phyloP scores from a whole-genome alignment of 2,113 vertebrate genomes.

The Chaetorhynchus papuensis region DNA sequence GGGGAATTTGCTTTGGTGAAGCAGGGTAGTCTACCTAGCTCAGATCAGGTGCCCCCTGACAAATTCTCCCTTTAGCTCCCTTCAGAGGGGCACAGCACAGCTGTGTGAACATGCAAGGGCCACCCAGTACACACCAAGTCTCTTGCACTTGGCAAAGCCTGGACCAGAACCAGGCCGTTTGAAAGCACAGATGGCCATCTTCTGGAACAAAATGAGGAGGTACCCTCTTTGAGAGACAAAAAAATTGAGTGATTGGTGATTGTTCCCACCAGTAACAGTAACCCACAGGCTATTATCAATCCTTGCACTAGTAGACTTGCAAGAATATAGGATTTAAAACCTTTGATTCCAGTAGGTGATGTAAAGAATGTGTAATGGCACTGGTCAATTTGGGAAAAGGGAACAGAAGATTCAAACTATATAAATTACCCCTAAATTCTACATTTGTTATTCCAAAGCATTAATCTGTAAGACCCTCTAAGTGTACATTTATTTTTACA shows the following conservation, averaged over 20 bases:
- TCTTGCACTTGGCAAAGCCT: neutral
- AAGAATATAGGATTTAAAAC: neutral
- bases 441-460: neutral
- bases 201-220: neutral
- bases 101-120: neutral
- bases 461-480: neutral
- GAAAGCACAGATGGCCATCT: fast-evolving
- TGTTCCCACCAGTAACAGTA: neutral
- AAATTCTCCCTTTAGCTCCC: neutral
- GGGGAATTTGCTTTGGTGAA: neutral
- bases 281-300: neutral
- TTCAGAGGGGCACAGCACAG: neutral
- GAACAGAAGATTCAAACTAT: neutral
- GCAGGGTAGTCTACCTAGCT: neutral
- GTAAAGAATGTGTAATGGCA: neutral
- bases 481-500: neutral
- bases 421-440: neutral
- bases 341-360: neutral
- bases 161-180: neutral
- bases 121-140: neutral
- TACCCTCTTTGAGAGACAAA: neutral
- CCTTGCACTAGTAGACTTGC: neutral
- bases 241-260: fast-evolving
- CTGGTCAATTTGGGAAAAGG: neutral
- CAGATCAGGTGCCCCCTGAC: neutral